These are phyloP conservation scores for Centropus bengalensis DNA, from an alignment of 2,113 vertebrate species.

Conservation along the genomic window DNA sequence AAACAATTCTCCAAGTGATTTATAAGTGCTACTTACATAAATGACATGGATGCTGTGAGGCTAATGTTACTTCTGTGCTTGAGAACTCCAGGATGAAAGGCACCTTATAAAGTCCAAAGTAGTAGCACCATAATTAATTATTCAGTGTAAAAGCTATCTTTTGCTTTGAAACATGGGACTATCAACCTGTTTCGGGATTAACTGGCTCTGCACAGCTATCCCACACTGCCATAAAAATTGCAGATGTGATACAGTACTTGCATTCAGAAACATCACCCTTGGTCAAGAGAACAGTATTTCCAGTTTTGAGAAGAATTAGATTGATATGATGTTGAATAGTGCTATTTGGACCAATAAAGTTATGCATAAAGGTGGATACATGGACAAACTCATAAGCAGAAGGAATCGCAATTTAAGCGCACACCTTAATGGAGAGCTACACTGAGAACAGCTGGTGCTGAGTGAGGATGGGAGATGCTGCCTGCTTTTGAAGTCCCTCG, in stretches of 20 bases:
- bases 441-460: background rate
- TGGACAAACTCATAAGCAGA: background rate
- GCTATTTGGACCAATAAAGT: background rate
- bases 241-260: background rate
- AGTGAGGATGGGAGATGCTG: background rate
- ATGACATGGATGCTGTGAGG: background rate
- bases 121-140: background rate
- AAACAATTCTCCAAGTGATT: background rate
- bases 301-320: background rate
- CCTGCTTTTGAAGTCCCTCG: background rate
- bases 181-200: slow-evolving; percentile 7
- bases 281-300: background rate
- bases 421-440: background rate
- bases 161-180: background rate
- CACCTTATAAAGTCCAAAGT: background rate
- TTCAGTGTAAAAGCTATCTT: background rate
- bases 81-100: slow-evolving; percentile 30
- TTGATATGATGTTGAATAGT: background rate
- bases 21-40: slow-evolving; percentile 34
- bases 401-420: background rate
- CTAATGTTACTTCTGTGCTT: background rate
- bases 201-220: background rate
- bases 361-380: background rate
- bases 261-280: background rate
- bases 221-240: slow-evolving; percentile 25